Evolutionary conservation across 2,888 invertebrate genomes (phyloP), one percentile per base, ranked within the genome.

Genomic region (Dasypolia templi): DNA sequence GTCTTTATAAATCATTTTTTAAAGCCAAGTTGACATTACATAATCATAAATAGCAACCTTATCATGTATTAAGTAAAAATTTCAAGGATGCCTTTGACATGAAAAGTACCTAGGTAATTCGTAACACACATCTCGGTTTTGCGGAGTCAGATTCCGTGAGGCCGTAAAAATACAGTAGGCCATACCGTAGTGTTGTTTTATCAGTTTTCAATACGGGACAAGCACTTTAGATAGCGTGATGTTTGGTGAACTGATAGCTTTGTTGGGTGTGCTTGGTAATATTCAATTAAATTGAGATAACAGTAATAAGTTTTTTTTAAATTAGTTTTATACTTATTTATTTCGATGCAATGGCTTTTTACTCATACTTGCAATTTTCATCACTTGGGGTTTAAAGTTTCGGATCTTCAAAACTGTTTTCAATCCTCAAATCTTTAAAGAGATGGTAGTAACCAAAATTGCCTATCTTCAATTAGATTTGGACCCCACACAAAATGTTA

Each of bases 131-230:
- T n/a, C 49, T 67, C 44, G 14, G 42, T 62, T 69, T 58, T n/a
- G 22, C 51, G 62, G 64, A 49, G 32, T 69, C 29, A 55, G 55
- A 64, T 66, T 72, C 53, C 62, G 29, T 44, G 53, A 65, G 61
- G 32, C 63, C 65, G 63, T 75, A 74, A 73, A 82, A 85, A 59
- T 35, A 76, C 79, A 69, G 68, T 75, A 64, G 19, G 65, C 67
- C 66, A 75, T 72, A 58, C 64, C 66, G 59, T 26, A 69, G 61
- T 51, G 44, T 83, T 63, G 72, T 73, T 86, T 81, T 75, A 82
- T 79, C 82, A 79, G 77, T 76, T 78, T 86, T 79, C 79, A 75
- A 79, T 85, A 82, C 72, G 35, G 55, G 67, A 69, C 70, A 62
- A 83, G 73, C 62, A 62, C 72, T 77, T 71, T 75, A 75, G 72